Base-by-base conservation (phyloP, 2,113 vertebrate genomes). In the Misgurnus mizolepis region DNA sequence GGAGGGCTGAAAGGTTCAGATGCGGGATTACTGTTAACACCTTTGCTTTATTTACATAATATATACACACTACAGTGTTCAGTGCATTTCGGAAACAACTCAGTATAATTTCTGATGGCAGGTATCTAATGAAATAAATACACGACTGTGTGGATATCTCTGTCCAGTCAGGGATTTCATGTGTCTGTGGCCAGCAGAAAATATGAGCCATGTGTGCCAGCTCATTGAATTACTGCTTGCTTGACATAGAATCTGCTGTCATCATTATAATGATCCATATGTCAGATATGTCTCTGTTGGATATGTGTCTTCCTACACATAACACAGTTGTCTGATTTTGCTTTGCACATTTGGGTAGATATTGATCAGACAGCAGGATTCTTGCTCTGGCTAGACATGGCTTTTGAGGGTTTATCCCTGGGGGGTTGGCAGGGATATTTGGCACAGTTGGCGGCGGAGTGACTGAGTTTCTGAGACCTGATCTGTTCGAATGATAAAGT, bases 111-210 rank as follows among this genome's bases (percentile, higher is more conserved):
- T 22, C 22, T 17, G 12, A 14, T 3, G 11, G 7, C n/a, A 60
- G 10, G 22, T 61, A 41, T 50, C 47, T 9, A 47, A 49, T 39
- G 17, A 64, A 56, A 76, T 34, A 22, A 22, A 22, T 22, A 22
- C 22, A 22, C 22, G 22, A 22, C 22, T 22, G 22, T 50, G 55
- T 67, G 27, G 67, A 70, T 77, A 47, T 58, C 77, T 47, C 39
- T 10, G 79, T 79, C 76, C 75, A 65, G 69, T 39, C 83, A 43
- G 80, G 43, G 79, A 45, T 81, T 84, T 27, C 68, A 74, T 39
- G n/a, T 47, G 11, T 45, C 7, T 34, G 58, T 27, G 72, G 17
- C 18, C 22, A 14, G 70, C 17, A 27, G 45, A 69, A 49, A 47
- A 43, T 18, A 43, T 58, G 34, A 56, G 69, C 15, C 53, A 43